These are phyloP conservation scores for Vulpes ferrilata DNA, from an alignment of 2,113 vertebrate species.

Conservation along the genomic window DNA sequence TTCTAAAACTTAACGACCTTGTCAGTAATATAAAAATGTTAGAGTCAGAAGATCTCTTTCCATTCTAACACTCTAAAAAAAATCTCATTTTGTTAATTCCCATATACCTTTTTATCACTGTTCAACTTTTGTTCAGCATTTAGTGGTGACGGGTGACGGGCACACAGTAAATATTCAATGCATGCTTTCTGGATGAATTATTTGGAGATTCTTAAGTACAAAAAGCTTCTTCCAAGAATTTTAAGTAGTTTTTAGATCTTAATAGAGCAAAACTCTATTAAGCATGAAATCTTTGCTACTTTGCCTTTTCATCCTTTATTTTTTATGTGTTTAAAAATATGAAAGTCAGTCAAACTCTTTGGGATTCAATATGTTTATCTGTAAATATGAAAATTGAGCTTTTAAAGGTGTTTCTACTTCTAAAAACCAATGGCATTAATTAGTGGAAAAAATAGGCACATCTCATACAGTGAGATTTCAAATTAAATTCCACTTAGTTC, in stretches of 20 bases:
- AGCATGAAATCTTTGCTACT: not conserved
- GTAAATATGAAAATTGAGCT: not conserved
- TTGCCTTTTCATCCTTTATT: not conserved
- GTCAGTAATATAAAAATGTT: not conserved
- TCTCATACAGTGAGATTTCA: not conserved
- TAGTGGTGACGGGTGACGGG: no score
- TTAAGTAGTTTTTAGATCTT: conserved; percentile 18
- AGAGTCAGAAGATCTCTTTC: not conserved
- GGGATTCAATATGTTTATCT: not conserved
- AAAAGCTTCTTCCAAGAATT: not conserved
- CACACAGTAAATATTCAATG: not conserved
- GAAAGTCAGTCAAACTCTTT: not conserved
- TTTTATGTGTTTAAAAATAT: conserved; percentile 43
- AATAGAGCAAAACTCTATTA: conserved; percentile 2
- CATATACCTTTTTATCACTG: not conserved
- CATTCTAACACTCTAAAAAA: not conserved
- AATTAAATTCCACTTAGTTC: not conserved
- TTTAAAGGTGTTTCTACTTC: not conserved
- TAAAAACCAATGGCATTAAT: not conserved
- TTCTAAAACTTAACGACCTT: conserved; percentile 20
- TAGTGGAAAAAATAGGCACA: not conserved
- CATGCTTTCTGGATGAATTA: not conserved
- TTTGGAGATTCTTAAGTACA: conserved; percentile 3
- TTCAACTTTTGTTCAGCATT: not conserved
- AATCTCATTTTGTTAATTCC: not conserved